Percentiles rank a stretch among this genome's conserved stretches.
phyloP scores from a whole-genome alignment of 2,797 vertebrate species.

The Halcyon chelicuti region DNA sequence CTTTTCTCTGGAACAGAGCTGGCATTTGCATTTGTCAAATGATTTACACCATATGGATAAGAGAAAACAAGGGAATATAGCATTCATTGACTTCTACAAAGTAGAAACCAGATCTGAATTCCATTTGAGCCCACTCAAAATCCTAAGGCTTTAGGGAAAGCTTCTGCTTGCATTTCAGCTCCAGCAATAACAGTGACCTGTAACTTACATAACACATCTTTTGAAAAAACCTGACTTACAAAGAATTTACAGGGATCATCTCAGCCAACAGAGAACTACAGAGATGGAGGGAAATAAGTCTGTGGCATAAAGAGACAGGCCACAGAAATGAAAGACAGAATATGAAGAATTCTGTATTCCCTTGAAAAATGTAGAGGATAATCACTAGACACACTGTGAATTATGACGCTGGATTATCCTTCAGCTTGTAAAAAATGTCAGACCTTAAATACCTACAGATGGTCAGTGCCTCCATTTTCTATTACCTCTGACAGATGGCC shows the following conservation, averaged over 20 bases:
- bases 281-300: background rate
- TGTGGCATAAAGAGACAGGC: background rate
- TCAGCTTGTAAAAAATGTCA: background rate
- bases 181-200: background rate
- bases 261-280: background rate
- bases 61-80: background rate
- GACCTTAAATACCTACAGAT: constrained; percentile 27
- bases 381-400: background rate
- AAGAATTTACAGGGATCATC: background rate
- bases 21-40: background rate
- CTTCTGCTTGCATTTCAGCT: background rate
- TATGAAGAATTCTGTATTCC: background rate
- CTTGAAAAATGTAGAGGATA: background rate
- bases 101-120: background rate
- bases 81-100: background rate
- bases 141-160: background rate
- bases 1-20: background rate
- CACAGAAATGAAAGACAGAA: background rate
- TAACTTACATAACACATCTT: background rate
- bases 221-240: background rate
- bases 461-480: constrained; percentile 6
- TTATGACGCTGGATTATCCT: background rate
- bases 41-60: background rate
- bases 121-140: background rate
- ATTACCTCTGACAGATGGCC: constrained; percentile 4